Evolutionary conservation across 2,888 invertebrate species (phyloP).

Genomic region (Euzophera pinguis): DNA sequence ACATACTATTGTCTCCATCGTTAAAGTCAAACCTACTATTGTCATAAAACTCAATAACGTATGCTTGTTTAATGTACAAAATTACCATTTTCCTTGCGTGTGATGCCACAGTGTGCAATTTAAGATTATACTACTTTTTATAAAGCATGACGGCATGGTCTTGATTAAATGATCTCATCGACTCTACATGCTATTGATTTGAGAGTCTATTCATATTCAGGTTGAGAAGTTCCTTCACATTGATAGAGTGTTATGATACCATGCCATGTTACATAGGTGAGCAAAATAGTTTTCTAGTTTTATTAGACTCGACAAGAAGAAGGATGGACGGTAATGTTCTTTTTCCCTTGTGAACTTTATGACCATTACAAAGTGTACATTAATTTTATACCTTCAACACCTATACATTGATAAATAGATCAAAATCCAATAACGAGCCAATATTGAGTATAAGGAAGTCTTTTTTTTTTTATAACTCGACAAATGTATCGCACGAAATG

Average conservation of each 20-base stretch:
- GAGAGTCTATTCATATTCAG: not conserved
- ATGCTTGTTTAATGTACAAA: not conserved
- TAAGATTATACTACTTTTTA: not conserved
- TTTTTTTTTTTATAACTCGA: no score
- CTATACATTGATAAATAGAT: no score
- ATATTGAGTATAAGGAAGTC: no score
- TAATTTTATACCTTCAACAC: no score
- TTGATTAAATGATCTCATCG: constrained; percentile 3
- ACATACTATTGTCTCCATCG: not conserved
- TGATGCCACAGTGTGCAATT: not conserved
- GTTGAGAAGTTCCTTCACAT: not conserved
- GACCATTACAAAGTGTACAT: no score
- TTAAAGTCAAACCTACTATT: constrained; percentile 3
- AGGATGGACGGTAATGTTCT: no score
- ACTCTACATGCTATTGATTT: not conserved
- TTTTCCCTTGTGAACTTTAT: no score
- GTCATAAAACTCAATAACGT: constrained; percentile 1
- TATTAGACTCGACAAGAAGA: no score
- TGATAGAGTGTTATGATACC: not conserved
- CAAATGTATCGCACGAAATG: not conserved
- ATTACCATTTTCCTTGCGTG: constrained; percentile 7
- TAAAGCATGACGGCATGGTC: constrained; percentile 6
- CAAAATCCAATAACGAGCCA: no score
- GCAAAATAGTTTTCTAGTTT: no score
- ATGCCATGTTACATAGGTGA: no score